Conservation (phyloP, 1,140 invertebrate species). For the Camponotus pennsylvanicus region DNA sequence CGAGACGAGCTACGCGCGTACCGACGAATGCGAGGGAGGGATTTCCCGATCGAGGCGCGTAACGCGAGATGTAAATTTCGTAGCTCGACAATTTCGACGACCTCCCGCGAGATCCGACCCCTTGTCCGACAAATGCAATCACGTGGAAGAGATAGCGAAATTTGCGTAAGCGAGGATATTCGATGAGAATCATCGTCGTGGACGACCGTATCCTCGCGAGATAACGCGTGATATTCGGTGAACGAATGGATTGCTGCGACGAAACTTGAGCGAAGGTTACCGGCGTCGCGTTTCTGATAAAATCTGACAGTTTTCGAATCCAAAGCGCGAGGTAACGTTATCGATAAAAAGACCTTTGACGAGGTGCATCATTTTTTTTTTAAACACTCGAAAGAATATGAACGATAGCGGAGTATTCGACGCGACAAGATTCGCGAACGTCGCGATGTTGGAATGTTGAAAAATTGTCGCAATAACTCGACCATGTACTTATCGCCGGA, state of each 20-base stretch:
- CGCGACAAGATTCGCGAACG: slow-evolving; percentile 4
- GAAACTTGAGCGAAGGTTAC: background rate
- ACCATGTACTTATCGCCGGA: slow-evolving; percentile 62
- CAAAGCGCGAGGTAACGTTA: background rate
- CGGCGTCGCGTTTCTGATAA: background rate
- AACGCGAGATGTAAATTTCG: slow-evolving; percentile 6
- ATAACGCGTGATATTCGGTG: background rate
- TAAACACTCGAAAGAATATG: background rate
- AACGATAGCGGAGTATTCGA: background rate
- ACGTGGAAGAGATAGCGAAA: background rate
- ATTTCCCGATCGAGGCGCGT: slow-evolving; percentile 41
- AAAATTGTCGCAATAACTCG: slow-evolving; percentile 50
- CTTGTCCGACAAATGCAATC: background rate
- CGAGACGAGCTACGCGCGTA: too few species aligned
- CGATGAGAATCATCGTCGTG: background rate
- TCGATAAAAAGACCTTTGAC: background rate
- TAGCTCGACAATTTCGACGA: too few species aligned
- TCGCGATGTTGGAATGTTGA: slow-evolving; percentile 1
- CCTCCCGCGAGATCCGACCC: background rate
- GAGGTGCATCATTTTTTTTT: background rate
- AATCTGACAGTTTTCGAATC: background rate
- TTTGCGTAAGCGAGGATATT: background rate
- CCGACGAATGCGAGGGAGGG: background rate
- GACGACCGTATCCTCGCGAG: background rate
- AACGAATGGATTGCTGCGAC: background rate